Percentiles rank a stretch among this genome's conserved stretches.
Evolutionary conservation across 2,113 vertebrate genomes (phyloP).

Genomic region (Eubucco bourcierii): DNA sequence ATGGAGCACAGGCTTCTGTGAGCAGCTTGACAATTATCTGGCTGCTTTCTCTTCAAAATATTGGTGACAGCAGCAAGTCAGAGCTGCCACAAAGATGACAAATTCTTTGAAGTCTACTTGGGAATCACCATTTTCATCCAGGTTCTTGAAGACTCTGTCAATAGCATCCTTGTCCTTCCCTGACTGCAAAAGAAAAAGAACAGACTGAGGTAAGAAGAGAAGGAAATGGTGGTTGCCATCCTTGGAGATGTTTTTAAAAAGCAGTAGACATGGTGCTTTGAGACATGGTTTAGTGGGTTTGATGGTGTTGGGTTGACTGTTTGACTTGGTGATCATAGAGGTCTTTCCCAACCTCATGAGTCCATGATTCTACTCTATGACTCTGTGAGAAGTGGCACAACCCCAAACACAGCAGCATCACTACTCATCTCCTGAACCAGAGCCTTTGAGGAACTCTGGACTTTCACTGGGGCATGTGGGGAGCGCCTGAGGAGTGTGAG

Average conservation of each 20-base stretch:
- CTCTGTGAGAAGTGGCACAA: no score
- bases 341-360: no score
- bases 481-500: accelerated
- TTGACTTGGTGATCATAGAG: no score
- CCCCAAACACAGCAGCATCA: no score
- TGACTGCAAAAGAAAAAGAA: slow-evolving; percentile 40
- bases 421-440: no score
- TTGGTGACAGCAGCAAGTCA: slow-evolving; percentile 70
- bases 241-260: no score
- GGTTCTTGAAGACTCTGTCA: slow-evolving; percentile 67
- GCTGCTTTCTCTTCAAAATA: slow-evolving; percentile 26
- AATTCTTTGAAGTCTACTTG: slow-evolving; percentile 82
- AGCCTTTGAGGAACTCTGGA: not conserved
- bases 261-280: no score
- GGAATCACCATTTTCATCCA: slow-evolving; percentile 72
- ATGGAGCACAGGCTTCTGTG: not conserved
- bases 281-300: no score
- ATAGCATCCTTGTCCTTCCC: slow-evolving; percentile 53
- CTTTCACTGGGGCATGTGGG: accelerated
- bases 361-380: no score
- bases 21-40: not conserved
- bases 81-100: slow-evolving; percentile 62
- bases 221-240: no score
- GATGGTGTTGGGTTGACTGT: no score
- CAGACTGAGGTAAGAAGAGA: not conserved